Evolutionary conservation across 1,140 invertebrate genomes (phyloP), one percentile per base, ranked within the genome.

Genomic region (Acromyrmex echinatior): DNA sequence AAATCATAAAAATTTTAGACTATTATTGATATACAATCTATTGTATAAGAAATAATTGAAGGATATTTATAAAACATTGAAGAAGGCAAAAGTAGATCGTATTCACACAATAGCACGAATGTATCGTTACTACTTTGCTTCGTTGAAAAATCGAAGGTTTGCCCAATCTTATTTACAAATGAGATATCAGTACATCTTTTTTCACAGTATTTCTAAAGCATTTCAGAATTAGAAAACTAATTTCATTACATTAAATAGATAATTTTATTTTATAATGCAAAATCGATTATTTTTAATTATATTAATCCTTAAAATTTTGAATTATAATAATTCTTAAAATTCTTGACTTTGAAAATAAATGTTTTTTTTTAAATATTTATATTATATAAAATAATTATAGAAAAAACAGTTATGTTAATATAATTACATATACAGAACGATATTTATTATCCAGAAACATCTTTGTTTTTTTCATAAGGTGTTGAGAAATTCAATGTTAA

Each of bases 91-190:
- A 65, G 21, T 14, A 63, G 35, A 35, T 71, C 5, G 16, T 39
- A 80, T 66, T 79, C 35, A 66, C 31, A 66, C 65, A 53, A 80
- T 14, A 53, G n/a, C 3, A 14, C 28, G 1, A 68, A 28, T 63
- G 49, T 31, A 65, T 35, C 31, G 31, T n/a, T 5, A 25, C 56
- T 25, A 25, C 45, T 81, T 80, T 66, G 49, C 35, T 58, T 81
- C 2, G 4, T 70, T 25, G 65, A 58, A 0, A 53, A 10, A 81
- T 58, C 31, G 31, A 58, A 70, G 58, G 16, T n/a, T 53, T 45
- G 7, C 12, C 2, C n/a, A 81, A 6, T 7, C 18, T 80, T 80
- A 56, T 68, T 79, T 80, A 45, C 14, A 45, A 35, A 80, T 35
- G 25, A 66, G 10, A 51, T 79, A 79, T 10, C 21, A 14, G 28